Conservation (phyloP, 1,140 invertebrate genomes). For the Drosophila lacteicornis region DNA sequence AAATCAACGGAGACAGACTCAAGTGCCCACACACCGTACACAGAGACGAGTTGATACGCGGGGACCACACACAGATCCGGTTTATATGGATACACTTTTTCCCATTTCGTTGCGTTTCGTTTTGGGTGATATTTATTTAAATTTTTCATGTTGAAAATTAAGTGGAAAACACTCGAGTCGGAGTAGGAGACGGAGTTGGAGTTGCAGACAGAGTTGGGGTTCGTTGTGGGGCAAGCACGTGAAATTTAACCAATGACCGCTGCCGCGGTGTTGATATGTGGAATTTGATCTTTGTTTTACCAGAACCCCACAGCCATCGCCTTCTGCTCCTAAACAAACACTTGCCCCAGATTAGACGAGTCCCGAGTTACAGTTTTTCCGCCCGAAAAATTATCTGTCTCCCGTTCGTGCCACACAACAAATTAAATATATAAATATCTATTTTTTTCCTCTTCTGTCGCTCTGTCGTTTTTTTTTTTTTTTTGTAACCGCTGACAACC, state of each 20-base stretch:
- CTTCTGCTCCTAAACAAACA: conserved; percentile 70
- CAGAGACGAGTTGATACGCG: conserved; percentile 12
- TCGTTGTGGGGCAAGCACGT: conserved; percentile 50
- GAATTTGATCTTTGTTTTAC: conserved; percentile 74
- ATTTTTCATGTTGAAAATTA: conserved; percentile 76
- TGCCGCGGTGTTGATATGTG: conserved; percentile 67
- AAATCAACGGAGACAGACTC: conserved; percentile 63
- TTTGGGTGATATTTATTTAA: conserved; percentile 70
- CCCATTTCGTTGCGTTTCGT: conserved; percentile 22
- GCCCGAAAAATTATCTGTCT: conserved; percentile 47
- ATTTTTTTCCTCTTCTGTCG: conserved; percentile 16
- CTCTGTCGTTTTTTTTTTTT: conserved; percentile 23
- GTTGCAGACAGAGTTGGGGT: conserved; percentile 8
- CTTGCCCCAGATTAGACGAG: conserved; percentile 61
- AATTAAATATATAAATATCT: conserved; percentile 40
- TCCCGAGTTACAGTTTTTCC: conserved; percentile 59
- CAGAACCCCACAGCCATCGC: conserved; percentile 12
- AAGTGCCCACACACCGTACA: conserved; percentile 66
- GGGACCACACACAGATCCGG: conserved; percentile 65
- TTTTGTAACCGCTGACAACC: conserved; percentile 60
- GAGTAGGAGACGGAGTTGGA: conserved; percentile 24
- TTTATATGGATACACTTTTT: conserved; percentile 35
- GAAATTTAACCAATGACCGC: conserved; percentile 55
- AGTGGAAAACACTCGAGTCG: conserved; percentile 74
- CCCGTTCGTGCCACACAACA: conserved; percentile 7